Conservation (phyloP, 2,797 vertebrate species). For the Acomys russatus region DNA sequence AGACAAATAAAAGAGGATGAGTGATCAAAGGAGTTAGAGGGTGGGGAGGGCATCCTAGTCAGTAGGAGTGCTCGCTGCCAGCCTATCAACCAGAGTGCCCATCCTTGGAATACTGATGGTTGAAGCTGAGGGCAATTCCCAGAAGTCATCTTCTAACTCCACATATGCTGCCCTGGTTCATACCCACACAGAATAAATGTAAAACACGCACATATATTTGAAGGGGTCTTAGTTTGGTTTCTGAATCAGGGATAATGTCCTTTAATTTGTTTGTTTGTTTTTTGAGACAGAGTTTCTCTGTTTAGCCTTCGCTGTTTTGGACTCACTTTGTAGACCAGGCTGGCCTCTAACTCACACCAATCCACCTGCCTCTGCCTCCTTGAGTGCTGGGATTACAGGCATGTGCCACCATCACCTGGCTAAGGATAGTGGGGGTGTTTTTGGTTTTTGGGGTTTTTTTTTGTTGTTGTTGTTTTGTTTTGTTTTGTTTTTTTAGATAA, state of each 20-base stretch:
- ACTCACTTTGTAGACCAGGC: no score
- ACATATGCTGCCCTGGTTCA: not conserved
- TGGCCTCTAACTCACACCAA: no score
- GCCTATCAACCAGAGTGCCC: not conserved
- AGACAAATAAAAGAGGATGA: not conserved
- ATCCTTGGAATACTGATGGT: not conserved
- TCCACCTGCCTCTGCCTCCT: no score
- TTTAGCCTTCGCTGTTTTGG: no score
- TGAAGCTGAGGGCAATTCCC: not conserved
- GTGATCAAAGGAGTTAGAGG: not conserved
- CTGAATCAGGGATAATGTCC: not conserved
- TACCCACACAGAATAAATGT: not conserved
- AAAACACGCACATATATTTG: not conserved
- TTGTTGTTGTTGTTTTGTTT: no score
- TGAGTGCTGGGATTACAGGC: no score
- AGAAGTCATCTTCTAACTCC: not conserved
- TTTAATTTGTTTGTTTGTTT: no score
- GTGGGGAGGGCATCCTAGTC: not conserved
- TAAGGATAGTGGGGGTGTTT: no score
- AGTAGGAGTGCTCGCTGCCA: not conserved
- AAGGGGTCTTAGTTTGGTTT: not conserved
- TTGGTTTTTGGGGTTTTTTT: no score
- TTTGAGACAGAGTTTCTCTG: no score
- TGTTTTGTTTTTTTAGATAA: no score
- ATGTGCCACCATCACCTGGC: no score